phyloP scores from a whole-genome alignment of 37 sponge, comb jelly and placozoan genomes.

The Haliclona indistincta region DNA sequence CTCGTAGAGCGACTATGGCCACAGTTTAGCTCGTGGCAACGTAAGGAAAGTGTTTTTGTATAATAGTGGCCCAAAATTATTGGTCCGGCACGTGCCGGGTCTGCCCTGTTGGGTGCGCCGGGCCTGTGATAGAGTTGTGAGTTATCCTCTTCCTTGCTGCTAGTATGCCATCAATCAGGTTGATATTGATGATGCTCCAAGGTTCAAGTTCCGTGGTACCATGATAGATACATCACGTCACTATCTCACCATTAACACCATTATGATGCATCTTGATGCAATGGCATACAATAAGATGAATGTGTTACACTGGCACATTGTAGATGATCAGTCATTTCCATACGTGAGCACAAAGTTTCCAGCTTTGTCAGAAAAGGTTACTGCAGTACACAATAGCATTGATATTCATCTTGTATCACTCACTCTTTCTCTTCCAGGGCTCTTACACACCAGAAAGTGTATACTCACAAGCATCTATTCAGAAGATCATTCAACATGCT shows the following conservation, averaged over 20 bases:
- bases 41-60: no score
- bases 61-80: no score
- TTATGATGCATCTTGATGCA: conserved; percentile 69
- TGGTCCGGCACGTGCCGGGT: no score
- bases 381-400: no score
- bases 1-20: no score
- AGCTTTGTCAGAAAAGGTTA: conserved; percentile 49
- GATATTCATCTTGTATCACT: background rate
- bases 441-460: conserved; percentile 73
- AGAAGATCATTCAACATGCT: conserved; percentile 78
- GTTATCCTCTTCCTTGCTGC: background rate
- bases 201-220: conserved; percentile 80
- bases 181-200: conserved; percentile 65
- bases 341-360: conserved; percentile 76
- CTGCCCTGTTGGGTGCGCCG: no score
- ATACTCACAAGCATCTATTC: conserved; percentile 74
- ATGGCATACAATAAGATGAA: conserved; percentile 93
- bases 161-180: conserved; percentile 29
- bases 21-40: no score
- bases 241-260: conserved; percentile 56
- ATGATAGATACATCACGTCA: conserved; percentile 92
- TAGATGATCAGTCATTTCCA: conserved; percentile 93
- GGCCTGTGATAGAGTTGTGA: no score
- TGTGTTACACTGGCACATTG: conserved; percentile 97
- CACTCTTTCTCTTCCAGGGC: conserved; percentile 35